These are phyloP conservation scores for Onychorhynchus coronatus DNA, from an alignment of 2,113 vertebrate genomes.

Conservation along the genomic window DNA sequence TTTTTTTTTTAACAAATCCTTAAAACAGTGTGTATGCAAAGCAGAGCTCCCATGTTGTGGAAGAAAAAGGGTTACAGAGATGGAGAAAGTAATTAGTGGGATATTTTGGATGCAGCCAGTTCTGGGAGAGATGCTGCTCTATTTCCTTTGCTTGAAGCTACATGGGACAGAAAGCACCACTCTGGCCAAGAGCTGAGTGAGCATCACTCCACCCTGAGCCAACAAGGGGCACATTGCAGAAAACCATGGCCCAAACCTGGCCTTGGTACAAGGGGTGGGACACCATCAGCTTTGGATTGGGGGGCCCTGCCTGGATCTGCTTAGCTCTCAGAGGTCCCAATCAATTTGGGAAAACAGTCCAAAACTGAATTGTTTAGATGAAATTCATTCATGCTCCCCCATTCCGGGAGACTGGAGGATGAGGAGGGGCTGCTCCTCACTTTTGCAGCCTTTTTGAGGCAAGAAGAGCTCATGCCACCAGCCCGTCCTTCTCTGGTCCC, in stretches of 20 bases:
- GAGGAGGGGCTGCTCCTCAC: not conserved
- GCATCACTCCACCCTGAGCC: not conserved
- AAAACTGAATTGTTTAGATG: not conserved
- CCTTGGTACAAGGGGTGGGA: not conserved
- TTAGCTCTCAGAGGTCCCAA: not conserved
- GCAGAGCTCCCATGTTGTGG: not conserved
- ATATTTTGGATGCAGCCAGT: not conserved
- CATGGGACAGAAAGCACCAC: not conserved
- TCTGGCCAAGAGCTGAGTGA: not conserved
- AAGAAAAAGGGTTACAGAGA: not conserved
- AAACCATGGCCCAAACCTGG: not conserved
- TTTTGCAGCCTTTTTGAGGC: not conserved
- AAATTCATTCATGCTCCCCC: not conserved
- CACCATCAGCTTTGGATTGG: accelerated
- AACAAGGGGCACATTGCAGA: not conserved
- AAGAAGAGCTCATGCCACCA: not conserved
- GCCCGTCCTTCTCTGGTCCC: not conserved
- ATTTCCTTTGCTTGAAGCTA: not conserved
- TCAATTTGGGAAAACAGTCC: not conserved
- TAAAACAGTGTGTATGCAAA: accelerated
- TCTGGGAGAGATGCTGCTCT: not conserved
- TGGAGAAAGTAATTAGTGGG: not conserved
- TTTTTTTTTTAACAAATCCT: not conserved
- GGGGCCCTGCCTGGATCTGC: not conserved
- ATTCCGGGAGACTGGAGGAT: not conserved